Conservation (phyloP, 1,140 invertebrate genomes). For the Littorina saxatilis region DNA sequence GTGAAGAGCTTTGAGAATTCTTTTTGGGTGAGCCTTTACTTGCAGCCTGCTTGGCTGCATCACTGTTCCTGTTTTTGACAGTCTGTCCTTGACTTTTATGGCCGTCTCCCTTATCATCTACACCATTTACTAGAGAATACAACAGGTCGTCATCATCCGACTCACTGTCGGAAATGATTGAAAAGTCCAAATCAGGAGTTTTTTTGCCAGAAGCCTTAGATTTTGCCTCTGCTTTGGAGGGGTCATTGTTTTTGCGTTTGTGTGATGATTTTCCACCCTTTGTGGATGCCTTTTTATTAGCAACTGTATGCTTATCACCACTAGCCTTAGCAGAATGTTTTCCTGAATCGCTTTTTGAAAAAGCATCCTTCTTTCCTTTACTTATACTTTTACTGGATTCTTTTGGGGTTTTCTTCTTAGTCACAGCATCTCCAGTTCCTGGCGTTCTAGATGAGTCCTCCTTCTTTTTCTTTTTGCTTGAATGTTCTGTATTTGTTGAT, state of each 20-base stretch:
- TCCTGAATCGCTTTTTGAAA: not conserved
- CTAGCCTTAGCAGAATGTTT: not conserved
- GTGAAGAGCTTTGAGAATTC: not conserved
- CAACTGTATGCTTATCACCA: not conserved
- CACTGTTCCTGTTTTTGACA: not conserved
- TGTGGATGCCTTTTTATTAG: slow-evolving; percentile 5
- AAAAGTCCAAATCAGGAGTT: not conserved
- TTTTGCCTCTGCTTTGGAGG: not conserved
- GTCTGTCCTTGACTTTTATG: not conserved
- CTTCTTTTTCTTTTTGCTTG: not conserved
- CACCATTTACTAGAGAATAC: slow-evolving; percentile 48
- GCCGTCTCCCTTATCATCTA: slow-evolving; percentile 9
- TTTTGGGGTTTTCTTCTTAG: not conserved
- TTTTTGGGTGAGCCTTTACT: slow-evolving; percentile 20
- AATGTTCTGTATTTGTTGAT: not conserved
- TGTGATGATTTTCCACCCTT: not conserved
- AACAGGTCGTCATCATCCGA: slow-evolving; percentile 51
- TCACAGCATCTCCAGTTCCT: not conserved
- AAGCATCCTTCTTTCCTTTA: not conserved
- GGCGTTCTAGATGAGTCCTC: not conserved
- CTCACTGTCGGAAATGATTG: slow-evolving; percentile 7
- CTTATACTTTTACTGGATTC: not conserved
- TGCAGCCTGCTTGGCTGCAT: not conserved
- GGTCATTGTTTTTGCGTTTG: not conserved
- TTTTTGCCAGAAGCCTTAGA: no score